Evolutionary conservation across 2,797 vertebrate species (phyloP).

Genomic region (Sebastes cheni): DNA sequence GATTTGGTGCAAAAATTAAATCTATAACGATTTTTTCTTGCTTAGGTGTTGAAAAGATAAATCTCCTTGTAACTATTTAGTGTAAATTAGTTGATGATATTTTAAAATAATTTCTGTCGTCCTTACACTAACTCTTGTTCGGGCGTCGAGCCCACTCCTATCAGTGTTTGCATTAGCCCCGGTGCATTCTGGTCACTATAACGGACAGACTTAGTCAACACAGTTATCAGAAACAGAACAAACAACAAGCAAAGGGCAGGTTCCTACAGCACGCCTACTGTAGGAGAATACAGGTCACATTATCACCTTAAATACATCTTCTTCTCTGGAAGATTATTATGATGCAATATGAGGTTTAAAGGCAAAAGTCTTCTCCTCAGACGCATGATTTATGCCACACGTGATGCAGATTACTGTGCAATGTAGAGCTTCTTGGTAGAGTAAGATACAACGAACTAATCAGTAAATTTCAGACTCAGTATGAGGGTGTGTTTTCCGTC

Average conservation of each 20-base stretch:
- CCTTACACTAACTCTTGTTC: background rate
- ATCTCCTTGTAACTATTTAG: background rate
- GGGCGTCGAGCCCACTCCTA: background rate
- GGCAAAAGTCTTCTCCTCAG: background rate
- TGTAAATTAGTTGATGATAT: background rate
- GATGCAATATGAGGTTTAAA: background rate
- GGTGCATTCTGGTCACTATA: constrained; percentile 32
- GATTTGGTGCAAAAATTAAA: background rate
- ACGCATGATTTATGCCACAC: background rate
- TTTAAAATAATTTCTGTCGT: background rate
- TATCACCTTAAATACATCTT: background rate
- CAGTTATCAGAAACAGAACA: constrained; percentile 68
- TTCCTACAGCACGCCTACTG: constrained; percentile 8
- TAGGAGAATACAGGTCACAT: background rate
- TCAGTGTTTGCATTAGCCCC: constrained; percentile 62
- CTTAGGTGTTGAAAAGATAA: background rate
- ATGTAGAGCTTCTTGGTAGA: background rate
- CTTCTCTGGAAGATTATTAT: background rate
- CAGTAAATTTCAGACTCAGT: background rate
- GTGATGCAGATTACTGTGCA: background rate
- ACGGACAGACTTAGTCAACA: constrained; percentile 57
- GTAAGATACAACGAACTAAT: background rate
- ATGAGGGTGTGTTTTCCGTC: background rate
- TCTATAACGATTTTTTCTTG: background rate
- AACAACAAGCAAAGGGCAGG: constrained; percentile 48